Conservation (phyloP, 2,888 invertebrate genomes). For the Marasmarcha lunaedactyla region DNA sequence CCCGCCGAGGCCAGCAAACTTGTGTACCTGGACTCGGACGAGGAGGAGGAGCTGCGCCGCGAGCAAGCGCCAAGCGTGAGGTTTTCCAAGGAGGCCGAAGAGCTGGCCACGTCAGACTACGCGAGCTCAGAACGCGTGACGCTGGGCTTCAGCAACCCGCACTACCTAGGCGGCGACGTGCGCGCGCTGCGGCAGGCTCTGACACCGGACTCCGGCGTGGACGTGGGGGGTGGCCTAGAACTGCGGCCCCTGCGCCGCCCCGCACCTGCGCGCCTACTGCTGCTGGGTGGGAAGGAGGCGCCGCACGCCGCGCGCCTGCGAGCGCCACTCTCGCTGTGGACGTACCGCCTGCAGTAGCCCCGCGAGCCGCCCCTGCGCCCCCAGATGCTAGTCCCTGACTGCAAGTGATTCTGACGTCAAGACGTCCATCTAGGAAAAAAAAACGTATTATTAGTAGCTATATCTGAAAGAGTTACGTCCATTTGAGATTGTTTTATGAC, state of each 20-base stretch:
- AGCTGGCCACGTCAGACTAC: conserved; percentile 79
- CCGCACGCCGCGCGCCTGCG: conserved; percentile 82
- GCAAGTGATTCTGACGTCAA: conserved; percentile 3
- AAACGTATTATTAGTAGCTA: too few species aligned
- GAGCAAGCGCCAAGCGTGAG: conserved; percentile 71
- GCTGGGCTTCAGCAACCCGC: conserved; percentile 80
- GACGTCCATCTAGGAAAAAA: too few species aligned
- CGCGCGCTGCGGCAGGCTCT: conserved; percentile 75
- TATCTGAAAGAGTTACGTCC: too few species aligned
- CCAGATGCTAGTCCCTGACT: conserved; percentile 7
- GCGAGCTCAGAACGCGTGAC: conserved; percentile 77
- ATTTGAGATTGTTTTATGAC: too few species aligned
- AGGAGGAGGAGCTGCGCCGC: conserved; percentile 56
- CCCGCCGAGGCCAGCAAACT: conserved; percentile 76
- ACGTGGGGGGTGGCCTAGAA: conserved; percentile 62
- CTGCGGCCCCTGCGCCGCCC: conserved; percentile 41
- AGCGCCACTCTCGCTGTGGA: conserved; percentile 84
- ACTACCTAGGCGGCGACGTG: conserved; percentile 79
- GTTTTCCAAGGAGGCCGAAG: conserved; percentile 69
- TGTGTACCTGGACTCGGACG: conserved; percentile 78
- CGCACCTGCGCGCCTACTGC: conserved; percentile 24
- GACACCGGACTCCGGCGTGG: conserved; percentile 75
- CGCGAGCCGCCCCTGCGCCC: conserved; percentile 2
- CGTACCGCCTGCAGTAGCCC: conserved; percentile 68
- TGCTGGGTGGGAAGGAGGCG: conserved; percentile 85